A percentile compares a stretch with the other conserved stretches of the same genome.
Conservation (phyloP, 2,113 vertebrate genomes). For the Gracilinanus agilis region DNA sequence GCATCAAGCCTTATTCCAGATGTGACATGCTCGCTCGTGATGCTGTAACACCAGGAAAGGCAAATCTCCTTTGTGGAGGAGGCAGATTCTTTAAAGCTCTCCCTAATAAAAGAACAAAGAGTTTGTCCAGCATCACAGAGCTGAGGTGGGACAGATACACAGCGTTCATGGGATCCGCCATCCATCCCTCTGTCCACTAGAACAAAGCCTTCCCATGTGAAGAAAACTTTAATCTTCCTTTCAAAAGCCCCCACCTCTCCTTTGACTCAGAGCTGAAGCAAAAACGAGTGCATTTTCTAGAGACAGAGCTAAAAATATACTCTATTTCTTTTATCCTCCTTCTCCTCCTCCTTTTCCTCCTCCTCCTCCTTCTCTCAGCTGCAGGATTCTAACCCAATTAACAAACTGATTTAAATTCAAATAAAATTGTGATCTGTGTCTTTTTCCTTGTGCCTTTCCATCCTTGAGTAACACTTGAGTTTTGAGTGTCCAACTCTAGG, state of each 20-base stretch:
- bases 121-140: neutral
- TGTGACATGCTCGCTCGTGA: neutral
- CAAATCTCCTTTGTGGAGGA: neutral
- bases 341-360: neutral
- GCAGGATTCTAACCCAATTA: constrained; percentile 70
- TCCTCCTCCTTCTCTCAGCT: constrained; percentile 48
- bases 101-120: neutral
- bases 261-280: constrained; percentile 74
- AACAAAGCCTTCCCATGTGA: constrained; percentile 41
- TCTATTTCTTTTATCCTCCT: constrained; percentile 54
- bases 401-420: constrained; percentile 71
- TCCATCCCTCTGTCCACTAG: constrained; percentile 13
- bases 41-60: neutral
- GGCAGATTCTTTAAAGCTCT: neutral
- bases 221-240: constrained; percentile 57
- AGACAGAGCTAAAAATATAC: constrained; percentile 71
- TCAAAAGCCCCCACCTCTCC: constrained; percentile 69
- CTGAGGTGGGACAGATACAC: neutral
- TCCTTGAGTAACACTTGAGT: constrained; percentile 65
- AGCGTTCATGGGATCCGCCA: constrained; percentile 1
- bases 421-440: constrained; percentile 67
- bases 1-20: constrained; percentile 5
- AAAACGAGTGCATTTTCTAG: constrained; percentile 68
- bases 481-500: constrained; percentile 50
- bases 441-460: constrained; percentile 62